Evolutionary conservation across 2,888 invertebrate genomes (phyloP).

Genomic region (Amorpha juglandis): DNA sequence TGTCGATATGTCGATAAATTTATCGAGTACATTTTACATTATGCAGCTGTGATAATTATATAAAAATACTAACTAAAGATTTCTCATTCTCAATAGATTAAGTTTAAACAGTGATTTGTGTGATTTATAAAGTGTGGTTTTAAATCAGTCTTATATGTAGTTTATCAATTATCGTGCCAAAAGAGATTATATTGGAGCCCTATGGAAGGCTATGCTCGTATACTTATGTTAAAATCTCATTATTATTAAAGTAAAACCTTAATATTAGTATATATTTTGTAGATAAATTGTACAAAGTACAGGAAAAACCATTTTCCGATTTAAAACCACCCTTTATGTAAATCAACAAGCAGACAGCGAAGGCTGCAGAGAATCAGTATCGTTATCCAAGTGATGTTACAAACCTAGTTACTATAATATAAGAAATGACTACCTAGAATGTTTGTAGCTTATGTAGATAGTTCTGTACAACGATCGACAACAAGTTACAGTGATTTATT

Average conservation of each 20-base stretch:
- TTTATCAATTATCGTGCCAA: conserved; percentile 18
- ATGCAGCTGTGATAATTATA: conserved; percentile 33
- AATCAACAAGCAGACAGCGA: conserved; percentile 15
- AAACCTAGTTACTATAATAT: conserved; percentile 52
- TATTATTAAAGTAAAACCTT: conserved; percentile 25
- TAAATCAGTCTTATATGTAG: conserved; percentile 2
- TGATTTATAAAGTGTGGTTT: conserved; percentile 20
- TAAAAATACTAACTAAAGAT: conserved; percentile 27
- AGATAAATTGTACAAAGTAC: conserved; percentile 34
- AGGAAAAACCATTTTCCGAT: conserved; percentile 36
- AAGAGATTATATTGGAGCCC: conserved; percentile 16
- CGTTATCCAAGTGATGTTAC: conserved; percentile 55
- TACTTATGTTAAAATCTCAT: conserved; percentile 15
- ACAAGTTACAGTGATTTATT: conserved; percentile 79
- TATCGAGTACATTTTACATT: conserved; percentile 26
- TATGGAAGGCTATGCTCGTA: conserved; percentile 3
- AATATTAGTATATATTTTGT: not conserved
- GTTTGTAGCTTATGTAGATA: conserved; percentile 54
- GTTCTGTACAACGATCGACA: conserved; percentile 55
- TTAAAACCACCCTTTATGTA: conserved; percentile 33
- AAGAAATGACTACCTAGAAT: conserved; percentile 67
- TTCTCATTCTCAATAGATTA: conserved; percentile 27
- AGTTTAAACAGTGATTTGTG: conserved; percentile 21
- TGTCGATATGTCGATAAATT: not conserved
- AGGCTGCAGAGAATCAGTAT: conserved; percentile 37